Percentiles rank a stretch among this genome's conserved stretches.
Evolutionary conservation across 2,113 vertebrate species (phyloP).

Genomic region (Indicator indicator): DNA sequence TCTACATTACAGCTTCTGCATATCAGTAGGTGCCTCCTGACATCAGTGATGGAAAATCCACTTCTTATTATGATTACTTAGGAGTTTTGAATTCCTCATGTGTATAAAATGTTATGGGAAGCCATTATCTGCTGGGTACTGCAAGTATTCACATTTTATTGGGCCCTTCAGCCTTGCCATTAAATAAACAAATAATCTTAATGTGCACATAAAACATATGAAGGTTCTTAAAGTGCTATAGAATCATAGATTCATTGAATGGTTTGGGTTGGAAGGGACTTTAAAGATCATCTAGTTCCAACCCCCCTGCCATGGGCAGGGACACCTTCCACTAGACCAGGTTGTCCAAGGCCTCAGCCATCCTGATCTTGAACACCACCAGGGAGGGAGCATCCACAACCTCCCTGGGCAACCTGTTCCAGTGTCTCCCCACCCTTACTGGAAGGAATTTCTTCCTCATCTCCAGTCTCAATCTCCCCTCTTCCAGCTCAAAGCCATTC

Average conservation of each 20-base stretch:
- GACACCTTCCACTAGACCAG: too few species aligned
- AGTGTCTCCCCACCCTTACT: too few species aligned
- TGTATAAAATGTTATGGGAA: conserved; percentile 64
- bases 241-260: background rate
- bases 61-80: conserved; percentile 59
- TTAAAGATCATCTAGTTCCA: too few species aligned
- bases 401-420: too few species aligned
- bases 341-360: too few species aligned
- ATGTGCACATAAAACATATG: conserved; percentile 46
- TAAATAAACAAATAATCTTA: conserved; percentile 73
- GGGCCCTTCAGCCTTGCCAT: conserved; percentile 58
- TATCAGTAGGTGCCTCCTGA: conserved; percentile 47
- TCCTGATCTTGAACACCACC: too few species aligned
- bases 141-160: conserved; percentile 66
- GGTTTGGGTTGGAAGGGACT: too few species aligned
- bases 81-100: conserved; percentile 58
- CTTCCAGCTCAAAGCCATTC: too few species aligned
- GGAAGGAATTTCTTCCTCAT: too few species aligned
- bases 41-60: conserved; percentile 57
- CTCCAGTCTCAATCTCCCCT: too few species aligned
- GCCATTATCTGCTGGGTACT: conserved; percentile 55
- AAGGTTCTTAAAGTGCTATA: conserved; percentile 53
- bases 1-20: background rate
- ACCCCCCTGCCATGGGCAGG: too few species aligned
- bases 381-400: too few species aligned